Base-by-base conservation (phyloP, 2,113 vertebrate genomes). In the Xiphorhynchus elegans region DNA sequence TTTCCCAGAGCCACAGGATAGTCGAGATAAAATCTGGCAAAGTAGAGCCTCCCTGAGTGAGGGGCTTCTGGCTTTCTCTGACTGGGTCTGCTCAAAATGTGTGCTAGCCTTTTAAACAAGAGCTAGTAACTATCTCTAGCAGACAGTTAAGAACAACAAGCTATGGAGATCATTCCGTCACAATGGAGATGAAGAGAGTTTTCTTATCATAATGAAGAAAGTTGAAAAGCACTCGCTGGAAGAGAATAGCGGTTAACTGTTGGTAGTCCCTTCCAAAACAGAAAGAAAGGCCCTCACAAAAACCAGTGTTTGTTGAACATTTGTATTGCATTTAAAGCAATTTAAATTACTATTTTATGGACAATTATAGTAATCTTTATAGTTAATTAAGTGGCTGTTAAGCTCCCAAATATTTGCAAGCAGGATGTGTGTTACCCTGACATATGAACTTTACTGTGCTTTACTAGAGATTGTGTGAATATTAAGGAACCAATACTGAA, bases 21-120 rank as follows among this genome's bases (percentile, higher is more conserved):
- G 83, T 83, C 84, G 83, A 87, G 83, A 81, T 94, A 95, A 95
- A 96, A 82, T 77, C 67, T 91, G 63, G 44, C 80, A 87, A 83
- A 59, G 95, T 50, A 73, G 37, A 89, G 33, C 33, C 55, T 92
- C 40, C 37, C 1, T 50, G 64, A 50, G 29, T 70, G 26, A 68
- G 70, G 35, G 66, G 73, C 42, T 72, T 82, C 64, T 70, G 86
- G 29, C 64, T 73, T 75, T 75, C 49, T 95, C 2, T 90, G 39
- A 4, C 35, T 68, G 31, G 59, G 19, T 92, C 56, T 94, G 28
- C 72, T 94, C 46, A 66, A 75, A 87, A 56, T 67, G 13, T 69
- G 9, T 40, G 20, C 59, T 76, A 75, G 40, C 50, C 35, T 95
- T 96, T 58, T 40, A 60, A 87, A 56, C 12, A 31, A 62, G 93